Percentiles rank a stretch among this genome's conserved stretches.
Evolutionary conservation across 2,888 invertebrate genomes (phyloP).

Genomic region (Catocala nupta): DNA sequence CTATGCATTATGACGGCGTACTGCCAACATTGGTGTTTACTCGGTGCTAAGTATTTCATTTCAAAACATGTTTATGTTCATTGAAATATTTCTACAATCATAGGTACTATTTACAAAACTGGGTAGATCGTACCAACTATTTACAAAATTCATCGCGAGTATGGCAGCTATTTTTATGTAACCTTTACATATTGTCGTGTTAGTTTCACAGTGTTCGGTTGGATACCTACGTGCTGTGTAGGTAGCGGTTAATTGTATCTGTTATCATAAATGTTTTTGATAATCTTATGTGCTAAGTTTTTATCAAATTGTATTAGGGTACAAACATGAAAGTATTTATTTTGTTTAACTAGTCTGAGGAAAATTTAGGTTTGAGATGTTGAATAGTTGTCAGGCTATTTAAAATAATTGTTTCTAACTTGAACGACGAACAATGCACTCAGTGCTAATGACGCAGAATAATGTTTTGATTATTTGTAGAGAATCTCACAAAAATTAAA

Average conservation of each 20-base stretch:
- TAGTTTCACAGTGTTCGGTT: conserved; percentile 44
- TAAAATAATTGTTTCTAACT: conserved; percentile 37
- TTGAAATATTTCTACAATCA: conserved; percentile 55
- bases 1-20: conserved; percentile 34
- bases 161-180: conserved; percentile 58
- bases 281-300: conserved; percentile 71
- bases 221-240: conserved; percentile 31
- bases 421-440: conserved; percentile 5
- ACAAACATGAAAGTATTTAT: conserved; percentile 79
- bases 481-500: conserved; percentile 72
- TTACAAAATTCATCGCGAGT: conserved; percentile 56
- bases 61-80: conserved; percentile 55
- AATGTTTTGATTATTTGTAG: conserved; percentile 44
- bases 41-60: conserved; percentile 77
- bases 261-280: conserved; percentile 64
- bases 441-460: conserved; percentile 26
- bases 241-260: conserved; percentile 57
- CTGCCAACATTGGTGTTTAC: conserved; percentile 70
- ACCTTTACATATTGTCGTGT: conserved; percentile 48
- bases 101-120: conserved; percentile 54
- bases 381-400: conserved; percentile 51
- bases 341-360: conserved; percentile 75
- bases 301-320: conserved; percentile 73
- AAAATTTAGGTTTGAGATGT: conserved; percentile 56
- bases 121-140: conserved; percentile 61